Percentiles rank a stretch among this genome's conserved stretches.
Conservation (phyloP, 2,888 invertebrate genomes). For the Liodrosophila aerea region DNA sequence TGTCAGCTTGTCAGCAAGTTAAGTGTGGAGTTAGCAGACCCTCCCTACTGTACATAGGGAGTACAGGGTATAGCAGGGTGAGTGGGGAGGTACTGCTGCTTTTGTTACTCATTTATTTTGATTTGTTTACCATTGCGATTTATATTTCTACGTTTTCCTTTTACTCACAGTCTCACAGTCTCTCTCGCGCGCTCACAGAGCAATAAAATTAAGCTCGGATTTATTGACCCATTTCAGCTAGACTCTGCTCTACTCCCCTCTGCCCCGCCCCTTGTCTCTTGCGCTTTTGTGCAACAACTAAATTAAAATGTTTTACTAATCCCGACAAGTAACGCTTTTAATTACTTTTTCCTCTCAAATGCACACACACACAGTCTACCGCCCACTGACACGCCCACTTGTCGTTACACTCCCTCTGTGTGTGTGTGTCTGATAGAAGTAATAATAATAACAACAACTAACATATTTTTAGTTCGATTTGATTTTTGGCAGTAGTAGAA, state of each 20-base stretch:
- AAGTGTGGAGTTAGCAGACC: slow-evolving; percentile 22
- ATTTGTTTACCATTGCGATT: slow-evolving; percentile 77
- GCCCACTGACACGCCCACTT: not conserved
- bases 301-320: slow-evolving; percentile 75
- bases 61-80: not conserved
- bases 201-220: slow-evolving; percentile 78
- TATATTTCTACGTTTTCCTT: slow-evolving; percentile 69
- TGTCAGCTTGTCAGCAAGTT: slow-evolving; percentile 75
- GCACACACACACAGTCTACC: slow-evolving; percentile 42
- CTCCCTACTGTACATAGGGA: not conserved
- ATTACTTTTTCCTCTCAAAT: slow-evolving; percentile 69
- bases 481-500: slow-evolving; percentile 17
- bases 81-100: slow-evolving; percentile 25
- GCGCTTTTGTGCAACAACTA: slow-evolving; percentile 70
- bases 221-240: slow-evolving; percentile 76
- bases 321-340: slow-evolving; percentile 73
- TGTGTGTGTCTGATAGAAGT: slow-evolving; percentile 6
- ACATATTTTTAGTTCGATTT: slow-evolving; percentile 18
- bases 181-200: slow-evolving; percentile 43
- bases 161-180: not conserved
- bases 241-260: slow-evolving; percentile 39
- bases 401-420: slow-evolving; percentile 4
- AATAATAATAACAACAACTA: slow-evolving; percentile 24
- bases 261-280: not conserved
- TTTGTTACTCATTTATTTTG: slow-evolving; percentile 79